A percentile compares a stretch with the other conserved stretches of the same genome.
Evolutionary conservation across 2,113 vertebrate species (phyloP).

Genomic region (Cebus imitator): DNA sequence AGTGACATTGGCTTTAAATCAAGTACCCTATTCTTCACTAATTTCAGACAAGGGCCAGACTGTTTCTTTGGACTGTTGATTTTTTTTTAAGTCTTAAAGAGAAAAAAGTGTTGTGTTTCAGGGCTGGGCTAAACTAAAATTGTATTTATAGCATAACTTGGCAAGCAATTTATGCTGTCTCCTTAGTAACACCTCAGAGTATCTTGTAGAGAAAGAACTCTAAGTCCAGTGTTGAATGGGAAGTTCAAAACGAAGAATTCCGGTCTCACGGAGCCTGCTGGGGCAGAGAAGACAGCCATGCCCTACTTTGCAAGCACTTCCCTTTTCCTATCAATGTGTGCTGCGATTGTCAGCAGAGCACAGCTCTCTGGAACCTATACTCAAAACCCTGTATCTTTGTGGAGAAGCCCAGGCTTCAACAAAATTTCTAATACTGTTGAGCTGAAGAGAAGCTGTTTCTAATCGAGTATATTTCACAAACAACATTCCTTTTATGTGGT

Average conservation of each 20-base stretch:
- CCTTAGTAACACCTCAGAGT: background rate
- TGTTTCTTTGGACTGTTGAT: background rate
- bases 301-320: background rate
- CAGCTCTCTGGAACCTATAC: slow-evolving; percentile 38
- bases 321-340: background rate
- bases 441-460: slow-evolving; percentile 49
- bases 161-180: background rate
- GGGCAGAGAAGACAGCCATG: background rate
- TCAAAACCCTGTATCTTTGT: slow-evolving; percentile 44
- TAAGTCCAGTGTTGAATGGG: background rate
- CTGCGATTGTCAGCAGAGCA: background rate
- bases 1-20: background rate
- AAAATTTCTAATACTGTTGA: background rate
- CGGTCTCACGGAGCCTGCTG: background rate
- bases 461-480: slow-evolving; percentile 72
- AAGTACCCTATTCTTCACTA: background rate
- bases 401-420: slow-evolving; percentile 52
- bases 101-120: slow-evolving; percentile 23
- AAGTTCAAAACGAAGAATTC: slow-evolving; percentile 3
- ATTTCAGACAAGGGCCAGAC: background rate
- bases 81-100: slow-evolving; percentile 14
- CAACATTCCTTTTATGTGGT: slow-evolving; percentile 56
- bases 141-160: background rate
- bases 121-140: background rate
- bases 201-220: background rate